Conservation (phyloP, 2,888 invertebrate genomes). For the Scaeva pyrastri region DNA sequence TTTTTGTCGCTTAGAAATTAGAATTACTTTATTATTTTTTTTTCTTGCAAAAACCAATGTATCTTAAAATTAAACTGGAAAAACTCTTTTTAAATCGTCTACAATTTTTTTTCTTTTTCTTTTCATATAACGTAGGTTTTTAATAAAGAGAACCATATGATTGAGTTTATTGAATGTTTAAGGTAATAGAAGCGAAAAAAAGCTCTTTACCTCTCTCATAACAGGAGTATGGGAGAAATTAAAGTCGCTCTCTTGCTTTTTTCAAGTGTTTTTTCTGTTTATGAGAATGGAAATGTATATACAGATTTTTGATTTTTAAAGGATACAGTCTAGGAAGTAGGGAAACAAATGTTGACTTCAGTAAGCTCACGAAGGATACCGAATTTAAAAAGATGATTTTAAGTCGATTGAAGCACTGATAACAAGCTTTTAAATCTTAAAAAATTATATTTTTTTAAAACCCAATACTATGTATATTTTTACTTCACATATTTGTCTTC, state of each 20-base stretch:
- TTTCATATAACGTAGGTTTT: not conserved
- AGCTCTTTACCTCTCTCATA: not conserved
- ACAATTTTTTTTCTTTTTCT: not conserved
- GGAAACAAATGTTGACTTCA: no score
- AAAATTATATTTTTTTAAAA: no score
- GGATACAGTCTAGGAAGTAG: no score
- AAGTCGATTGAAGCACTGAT: no score
- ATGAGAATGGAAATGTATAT: not conserved
- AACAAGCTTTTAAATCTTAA: no score
- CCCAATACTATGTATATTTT: no score
- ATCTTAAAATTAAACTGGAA: slow-evolving; percentile 3
- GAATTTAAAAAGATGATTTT: no score
- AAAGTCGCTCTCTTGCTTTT: no score
- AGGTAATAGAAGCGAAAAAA: not conserved
- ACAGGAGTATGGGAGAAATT: no score
- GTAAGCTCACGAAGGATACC: no score
- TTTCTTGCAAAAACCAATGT: not conserved
- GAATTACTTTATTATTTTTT: not conserved
- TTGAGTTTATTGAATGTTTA: not conserved
- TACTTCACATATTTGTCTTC: no score
- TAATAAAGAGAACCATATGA: not conserved
- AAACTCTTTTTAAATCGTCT: slow-evolving; percentile 26
- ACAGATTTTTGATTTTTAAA: no score
- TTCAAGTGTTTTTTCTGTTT: not conserved
- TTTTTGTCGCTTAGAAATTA: not conserved